Evolutionary conservation across 30 jellyfish, hydroid and myxozoan genomes (phyloP).

Genomic region (Sanderia malayensis): DNA sequence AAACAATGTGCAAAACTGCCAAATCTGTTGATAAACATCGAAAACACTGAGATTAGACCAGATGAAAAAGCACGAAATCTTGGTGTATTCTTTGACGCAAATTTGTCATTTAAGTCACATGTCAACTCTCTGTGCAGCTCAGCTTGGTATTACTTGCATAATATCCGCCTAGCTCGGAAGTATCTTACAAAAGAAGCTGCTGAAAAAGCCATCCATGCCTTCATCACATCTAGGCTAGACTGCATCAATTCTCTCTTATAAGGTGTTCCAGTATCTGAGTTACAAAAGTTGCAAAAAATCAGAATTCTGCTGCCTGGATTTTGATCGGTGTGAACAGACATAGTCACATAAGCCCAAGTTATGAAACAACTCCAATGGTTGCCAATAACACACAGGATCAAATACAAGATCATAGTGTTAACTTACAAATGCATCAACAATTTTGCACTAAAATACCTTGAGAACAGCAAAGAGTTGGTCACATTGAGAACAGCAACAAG

Average conservation of each 20-base stretch:
- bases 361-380: constrained; percentile 31
- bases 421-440: constrained; percentile 3
- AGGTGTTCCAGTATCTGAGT: neutral
- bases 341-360: constrained; percentile 23
- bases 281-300: constrained; percentile 18
- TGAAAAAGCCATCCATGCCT: constrained; percentile 1
- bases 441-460: constrained; percentile 7
- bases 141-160: neutral
- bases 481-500: neutral
- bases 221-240: neutral
- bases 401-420: constrained; percentile 1
- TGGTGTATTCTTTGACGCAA: neutral
- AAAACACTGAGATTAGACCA: neutral
- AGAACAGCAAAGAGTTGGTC: neutral
- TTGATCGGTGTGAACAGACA: constrained; percentile 26
- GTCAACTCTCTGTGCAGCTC: constrained; percentile 8
- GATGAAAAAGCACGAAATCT: constrained; percentile 12
- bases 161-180: neutral
- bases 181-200: neutral
- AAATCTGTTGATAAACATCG: neutral
- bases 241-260: neutral
- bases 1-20: constrained; percentile 5
- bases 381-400: constrained; percentile 26
- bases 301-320: constrained; percentile 29
- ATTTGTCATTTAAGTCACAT: neutral